phyloP scores from a whole-genome alignment of 2,797 vertebrate species.

The Sebastes miniatus region DNA sequence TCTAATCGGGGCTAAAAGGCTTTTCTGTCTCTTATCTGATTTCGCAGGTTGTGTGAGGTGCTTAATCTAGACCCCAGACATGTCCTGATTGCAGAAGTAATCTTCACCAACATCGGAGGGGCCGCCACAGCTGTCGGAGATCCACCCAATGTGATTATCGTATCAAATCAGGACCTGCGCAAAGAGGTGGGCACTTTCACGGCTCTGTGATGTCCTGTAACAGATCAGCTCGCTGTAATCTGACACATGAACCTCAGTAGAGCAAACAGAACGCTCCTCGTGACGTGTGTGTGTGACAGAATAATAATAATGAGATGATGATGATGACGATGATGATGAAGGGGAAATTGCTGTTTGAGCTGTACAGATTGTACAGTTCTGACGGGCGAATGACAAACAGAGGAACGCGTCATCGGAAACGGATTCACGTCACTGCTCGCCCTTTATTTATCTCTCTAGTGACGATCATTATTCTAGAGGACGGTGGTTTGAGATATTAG shows the following conservation, averaged over 20 bases:
- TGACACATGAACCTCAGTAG: slow-evolving; percentile 12
- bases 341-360: neutral
- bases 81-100: slow-evolving; percentile 97
- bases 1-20: slow-evolving; percentile 56
- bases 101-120: slow-evolving; percentile 99
- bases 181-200: slow-evolving; percentile 83
- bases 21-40: slow-evolving; percentile 63
- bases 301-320: neutral
- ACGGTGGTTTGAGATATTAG: neutral
- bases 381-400: neutral
- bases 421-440: neutral
- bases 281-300: neutral
- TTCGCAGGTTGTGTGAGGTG: slow-evolving; percentile 93
- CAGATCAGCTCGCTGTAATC: slow-evolving; percentile 20
- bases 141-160: slow-evolving; percentile 98
- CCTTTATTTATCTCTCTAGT: neutral
- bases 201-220: slow-evolving; percentile 12
- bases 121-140: slow-evolving; percentile 98
- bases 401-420: neutral
- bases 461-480: neutral
- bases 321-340: neutral
- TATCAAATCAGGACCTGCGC: slow-evolving; percentile 94
- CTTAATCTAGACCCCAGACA: slow-evolving; percentile 98
- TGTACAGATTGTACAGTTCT: neutral
- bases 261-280: neutral